These are phyloP conservation scores for Corythucha ciliata DNA, from an alignment of 2,888 invertebrate species.

Conservation along the genomic window DNA sequence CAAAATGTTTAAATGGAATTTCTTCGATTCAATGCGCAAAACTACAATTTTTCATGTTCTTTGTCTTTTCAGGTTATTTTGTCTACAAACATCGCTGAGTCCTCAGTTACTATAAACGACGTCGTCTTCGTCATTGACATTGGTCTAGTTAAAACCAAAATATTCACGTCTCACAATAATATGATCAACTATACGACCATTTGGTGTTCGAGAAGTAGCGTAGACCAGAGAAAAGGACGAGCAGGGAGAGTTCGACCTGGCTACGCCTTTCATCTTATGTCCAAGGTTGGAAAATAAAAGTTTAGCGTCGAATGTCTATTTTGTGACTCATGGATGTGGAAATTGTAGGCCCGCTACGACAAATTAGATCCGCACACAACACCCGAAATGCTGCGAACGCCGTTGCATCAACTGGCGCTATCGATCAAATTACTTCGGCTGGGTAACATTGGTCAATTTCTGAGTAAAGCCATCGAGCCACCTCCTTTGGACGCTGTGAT, in stretches of 20 bases:
- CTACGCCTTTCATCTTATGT: constrained; percentile 87
- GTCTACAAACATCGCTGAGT: constrained; percentile 97
- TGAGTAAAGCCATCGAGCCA: constrained; percentile 91
- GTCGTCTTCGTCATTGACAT: constrained; percentile 96
- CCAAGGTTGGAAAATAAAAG: constrained; percentile 40
- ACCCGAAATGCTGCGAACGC: constrained; percentile 96
- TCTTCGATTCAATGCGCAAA: no score
- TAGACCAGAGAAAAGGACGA: constrained; percentile 88
- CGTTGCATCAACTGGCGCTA: constrained; percentile 86
- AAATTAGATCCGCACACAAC: constrained; percentile 81
- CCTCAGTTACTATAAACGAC: constrained; percentile 96
- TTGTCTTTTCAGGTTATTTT: constrained; percentile 68
- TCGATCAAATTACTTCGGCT: constrained; percentile 82
- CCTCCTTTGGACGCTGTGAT: constrained; percentile 97
- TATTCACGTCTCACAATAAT: constrained; percentile 97
- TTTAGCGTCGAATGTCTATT: not conserved
- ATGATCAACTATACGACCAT: constrained; percentile 97
- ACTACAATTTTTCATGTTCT: not conserved
- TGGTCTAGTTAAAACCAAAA: constrained; percentile 94
- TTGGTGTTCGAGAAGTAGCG: constrained; percentile 88
- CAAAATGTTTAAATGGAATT: no score
- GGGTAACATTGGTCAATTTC: constrained; percentile 86
- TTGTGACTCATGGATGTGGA: constrained; percentile 37
- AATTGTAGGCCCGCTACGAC: constrained; percentile 52
- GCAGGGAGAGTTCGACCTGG: constrained; percentile 93